Conservation (phyloP, 2,888 invertebrate genomes). For the Amitus sp. region DNA sequence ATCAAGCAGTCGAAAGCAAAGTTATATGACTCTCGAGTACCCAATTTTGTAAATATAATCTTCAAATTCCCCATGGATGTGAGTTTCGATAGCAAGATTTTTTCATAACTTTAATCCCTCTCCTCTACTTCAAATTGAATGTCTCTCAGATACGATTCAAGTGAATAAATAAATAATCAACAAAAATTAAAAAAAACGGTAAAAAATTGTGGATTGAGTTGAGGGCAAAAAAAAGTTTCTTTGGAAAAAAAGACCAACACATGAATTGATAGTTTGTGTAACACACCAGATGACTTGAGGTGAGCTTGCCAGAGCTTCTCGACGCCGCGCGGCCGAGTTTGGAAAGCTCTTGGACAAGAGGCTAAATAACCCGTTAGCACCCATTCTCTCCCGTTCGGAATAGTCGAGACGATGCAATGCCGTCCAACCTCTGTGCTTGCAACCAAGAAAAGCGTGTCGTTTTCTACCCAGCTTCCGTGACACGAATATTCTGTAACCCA, state of each 20-base stretch:
- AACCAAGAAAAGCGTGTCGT: conserved; percentile 73
- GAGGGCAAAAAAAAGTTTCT: not conserved
- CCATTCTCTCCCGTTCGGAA: conserved; percentile 52
- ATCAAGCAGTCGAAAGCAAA: no score
- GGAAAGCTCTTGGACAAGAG: conserved; percentile 59
- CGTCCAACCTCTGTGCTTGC: conserved; percentile 66
- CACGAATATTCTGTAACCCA: conserved; percentile 74
- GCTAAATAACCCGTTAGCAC: conserved; percentile 61
- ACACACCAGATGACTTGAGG: conserved; percentile 59
- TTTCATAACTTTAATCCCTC: no score
- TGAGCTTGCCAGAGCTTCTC: conserved; percentile 63
- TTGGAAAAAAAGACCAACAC: no score
- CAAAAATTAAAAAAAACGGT: no score
- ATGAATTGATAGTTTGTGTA: conserved; percentile 26
- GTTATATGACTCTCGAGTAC: no score
- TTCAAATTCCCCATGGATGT: no score
- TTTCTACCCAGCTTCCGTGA: conserved; percentile 78
- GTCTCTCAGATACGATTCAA: no score
- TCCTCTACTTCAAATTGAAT: no score
- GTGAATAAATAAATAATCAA: no score
- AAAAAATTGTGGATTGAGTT: no score
- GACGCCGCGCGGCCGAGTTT: conserved; percentile 56
- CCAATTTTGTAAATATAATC: no score
- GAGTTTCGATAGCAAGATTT: no score
- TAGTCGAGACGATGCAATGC: conserved; percentile 57